Base-by-base conservation (phyloP, 1,140 invertebrate species). In the Proctacanthus coquilletti region DNA sequence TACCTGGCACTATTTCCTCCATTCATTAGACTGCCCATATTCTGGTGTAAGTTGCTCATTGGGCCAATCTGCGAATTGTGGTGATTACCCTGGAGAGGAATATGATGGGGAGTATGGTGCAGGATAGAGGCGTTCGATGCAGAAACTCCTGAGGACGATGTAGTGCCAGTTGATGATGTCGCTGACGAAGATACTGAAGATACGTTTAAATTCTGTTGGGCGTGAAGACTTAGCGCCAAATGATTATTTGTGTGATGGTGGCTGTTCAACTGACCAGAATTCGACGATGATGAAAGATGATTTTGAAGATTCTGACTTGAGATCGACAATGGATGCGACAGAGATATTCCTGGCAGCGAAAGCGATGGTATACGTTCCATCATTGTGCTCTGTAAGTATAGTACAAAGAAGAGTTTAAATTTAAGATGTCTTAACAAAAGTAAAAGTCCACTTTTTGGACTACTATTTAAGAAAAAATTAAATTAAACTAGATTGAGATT, bases 281-380 rank as follows among this genome's bases (percentile, higher is more conserved):
- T 10, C 44, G 44, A 32, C 46, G 8, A 42, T 17, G 10, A 18
- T 31, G 36, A 39, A 8, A 41, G 36, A 34, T 46, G 45, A 31
- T 44, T 44, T 38, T 36, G 32, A 3, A 46, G 18, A 29, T 34
- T 38, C 32, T 44, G 45, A 15, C 36, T 41, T 21, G 42, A 42
- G 23, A 45, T 45, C 25, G 45, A 42, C 5, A 59, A 44, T 39
- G 56, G 56, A 51, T 60, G 57, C 40, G 57, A 47, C 41, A 60
- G 50, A 45, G 57, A 60, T 43, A 60, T 45, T 42, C 57, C 57
- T 37, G 57, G 54, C 38, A 60, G 45, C 38, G 57, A 60, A 44
- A 60, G 41, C 39, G 57, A 57, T 42, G 56, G 59, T 45, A 60
- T 53, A 44, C 56, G 54, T 48, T 60, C 57, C 57, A 60, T 60